Base-by-base conservation (phyloP, 2,113 vertebrate genomes). In the Pundamilia nyererei region DNA sequence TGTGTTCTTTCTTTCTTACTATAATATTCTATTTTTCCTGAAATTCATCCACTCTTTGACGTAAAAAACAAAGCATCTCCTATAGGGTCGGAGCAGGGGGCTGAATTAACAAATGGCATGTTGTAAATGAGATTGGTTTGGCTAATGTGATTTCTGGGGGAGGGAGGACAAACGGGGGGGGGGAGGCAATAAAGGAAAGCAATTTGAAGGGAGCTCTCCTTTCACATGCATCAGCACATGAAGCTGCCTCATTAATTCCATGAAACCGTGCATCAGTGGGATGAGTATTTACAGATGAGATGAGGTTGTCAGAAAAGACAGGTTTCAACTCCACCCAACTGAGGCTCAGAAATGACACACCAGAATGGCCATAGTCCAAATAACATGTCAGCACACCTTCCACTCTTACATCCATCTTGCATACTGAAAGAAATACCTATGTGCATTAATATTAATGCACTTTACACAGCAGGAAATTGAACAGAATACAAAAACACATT, bases 271-370 rank as follows among this genome's bases (percentile, higher is more conserved):
- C 93, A 95, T 96, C 92, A 95, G 89, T 94, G 92, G 90, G 90
- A 95, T 94, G 91, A 94, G 92, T 95, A 91, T 95, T 93, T 95
- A 96, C 91, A 90, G 93, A 94, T 83, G 92, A 92, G 91, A 93
- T 49, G 70, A 77, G 42, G 70, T 49, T 84, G 88, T 88, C 89
- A 87, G 70, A 72, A 80, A 54, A 58, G 40, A 80, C 62, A 14
- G 38, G 83, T 87, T 89, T 80, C 24, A 45, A n/a, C 82, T 80
- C 26, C 58, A 21, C 29, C 12, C 79, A 82, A 90, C 49, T 86
- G 87, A 94, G 87, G 86, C 81, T 68, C 65, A 85, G 56, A 86
- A 88, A 89, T 87, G 89, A 93, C 85, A 91, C 42, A 38, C 7
- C 29, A 15, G 21, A 56, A 85, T 65, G 55, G 82, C 87, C 75